Evolutionary conservation across 2,888 invertebrate species (phyloP), one percentile per base, ranked within the genome.

Genomic region (Lissonota sp.): DNA sequence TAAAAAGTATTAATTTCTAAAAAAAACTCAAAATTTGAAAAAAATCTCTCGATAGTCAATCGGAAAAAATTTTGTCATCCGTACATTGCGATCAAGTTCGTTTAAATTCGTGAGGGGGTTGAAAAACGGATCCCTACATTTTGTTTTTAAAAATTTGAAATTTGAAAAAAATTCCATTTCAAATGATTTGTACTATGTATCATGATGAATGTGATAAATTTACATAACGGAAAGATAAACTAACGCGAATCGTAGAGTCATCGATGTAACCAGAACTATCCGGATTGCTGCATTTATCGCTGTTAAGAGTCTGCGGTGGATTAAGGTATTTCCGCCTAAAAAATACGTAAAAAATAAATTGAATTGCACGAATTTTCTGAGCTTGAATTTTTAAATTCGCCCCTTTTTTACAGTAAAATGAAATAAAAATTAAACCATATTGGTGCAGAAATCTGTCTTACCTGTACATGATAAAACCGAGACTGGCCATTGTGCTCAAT

Each of bases 251-350:
- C 89, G 97, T 97, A 92, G 96, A 97, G 92, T 97, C 97, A 91
- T 97, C 97, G 84, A 97, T 95, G 90, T 97, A 97, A 87, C 97
- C 97, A 90, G 96, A 97, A 76, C 97, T 97, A 90, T 97, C 97
- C 6, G 97, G 96, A 92, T 97, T 97, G 88, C 97, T 97, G 91
- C 96, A 96, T 87, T 96, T 96, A 90, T 96, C 96, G 82, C 92
- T 92, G 88, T 96, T 96, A 84, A 97, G 93, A 79, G 97, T 96
- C 93, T 97, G 97, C 7, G 97, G 97, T 89, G 97, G 96, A 91
- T 97, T 97, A 84, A 97, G 93, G 90, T 96, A 96, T 88, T 96
- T 94, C 81, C 96, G 93, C 63, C 96, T 94, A 90, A 55, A 80
- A 84, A 67, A 57, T 55, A 51, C n/a, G n/a, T n/a, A n/a, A n/a